Evolutionary conservation across 2,888 invertebrate genomes (phyloP), one percentile per base, ranked within the genome.

Genomic region (Vanessa cardui): DNA sequence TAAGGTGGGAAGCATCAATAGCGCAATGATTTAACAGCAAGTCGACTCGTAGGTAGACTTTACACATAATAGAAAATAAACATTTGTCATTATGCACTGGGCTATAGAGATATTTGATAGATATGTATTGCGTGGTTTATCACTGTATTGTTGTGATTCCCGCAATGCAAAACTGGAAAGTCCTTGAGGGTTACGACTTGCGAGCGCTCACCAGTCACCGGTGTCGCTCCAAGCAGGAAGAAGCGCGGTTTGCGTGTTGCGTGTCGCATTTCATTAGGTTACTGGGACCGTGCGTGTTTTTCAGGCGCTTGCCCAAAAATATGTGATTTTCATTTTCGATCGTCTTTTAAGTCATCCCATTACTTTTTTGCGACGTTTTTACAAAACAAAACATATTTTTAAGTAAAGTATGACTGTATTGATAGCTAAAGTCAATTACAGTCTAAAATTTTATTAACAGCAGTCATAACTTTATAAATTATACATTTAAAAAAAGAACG

Each of bases 131-230:
- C 77, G 75, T 77, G 77, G 66, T 68, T 18, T 66, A n/a, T 16
- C 50, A 72, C 68, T 65, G 70, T 71, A 68, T 71, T 72, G 58
- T 64, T 59, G n/a, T 7, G 72, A 73, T 75, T 74, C 70, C 66
- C 64, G 54, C 65, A 71, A 74, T 69, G 72, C 73, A 73, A 72
- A 73, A 78, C 77, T 78, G 77, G 71, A 73, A 77, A 80, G 84
- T 87, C 88, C 89, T 88, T 89, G 89, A 89, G 83, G 73, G 72
- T 83, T 83, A 84, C 78, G 80, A 64, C 63, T 65, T 68, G 62
- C 56, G 64, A 56, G 58, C 61, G 56, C 49, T 49, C 50, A 15
- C 52, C 52, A 39, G 39, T 39, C 39, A 39, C 39, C 18, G 21
- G 58, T 58, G 80, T 73, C 73, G 70, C 76, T 73, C 72, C 76